A percentile compares a stretch with the other conserved stretches of the same genome.
These are phyloP conservation scores for Sturnus vulgaris DNA, from an alignment of 2,113 vertebrate genomes.

Conservation along the genomic window DNA sequence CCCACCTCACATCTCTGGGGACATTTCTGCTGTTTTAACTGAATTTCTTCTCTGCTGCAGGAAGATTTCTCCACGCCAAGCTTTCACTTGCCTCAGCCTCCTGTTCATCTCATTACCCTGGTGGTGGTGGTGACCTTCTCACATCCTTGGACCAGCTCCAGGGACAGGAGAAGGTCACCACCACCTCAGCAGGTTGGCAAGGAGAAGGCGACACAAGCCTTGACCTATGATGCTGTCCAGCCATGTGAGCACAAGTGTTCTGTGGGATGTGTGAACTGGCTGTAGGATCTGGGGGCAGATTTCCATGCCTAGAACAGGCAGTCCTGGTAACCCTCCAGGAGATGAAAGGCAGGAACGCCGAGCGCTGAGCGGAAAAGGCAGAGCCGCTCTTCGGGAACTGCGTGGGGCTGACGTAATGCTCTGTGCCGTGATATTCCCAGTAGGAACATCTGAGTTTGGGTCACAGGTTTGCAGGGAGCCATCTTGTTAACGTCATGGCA, in stretches of 20 bases:
- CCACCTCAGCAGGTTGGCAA: not conserved
- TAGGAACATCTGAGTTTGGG: conserved; percentile 41
- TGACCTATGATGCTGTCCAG: conserved; percentile 17
- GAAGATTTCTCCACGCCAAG: not conserved
- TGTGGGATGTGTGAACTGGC: conserved; percentile 4
- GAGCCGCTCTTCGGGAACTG: not conserved
- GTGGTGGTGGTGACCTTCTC: not conserved
- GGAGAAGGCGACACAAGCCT: not conserved
- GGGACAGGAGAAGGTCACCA: not conserved
- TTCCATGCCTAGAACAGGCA: not conserved
- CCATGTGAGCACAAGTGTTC: not conserved
- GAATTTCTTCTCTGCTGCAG: not conserved
- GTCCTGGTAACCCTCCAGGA: conserved; percentile 48
- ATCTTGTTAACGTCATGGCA: conserved; percentile 11
- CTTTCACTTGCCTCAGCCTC: not conserved
- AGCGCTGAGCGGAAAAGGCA: not conserved
- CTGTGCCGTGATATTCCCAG: conserved; percentile 26
- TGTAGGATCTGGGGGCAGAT: not conserved
- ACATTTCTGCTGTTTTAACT: not conserved
- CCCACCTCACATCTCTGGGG: not conserved
- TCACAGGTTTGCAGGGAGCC: not conserved
- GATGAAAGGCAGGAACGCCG: not conserved
- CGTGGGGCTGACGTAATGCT: conserved; percentile 23
- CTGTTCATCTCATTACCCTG: not conserved
- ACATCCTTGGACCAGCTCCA: not conserved